Conservation (phyloP, 2,113 vertebrate species). For the Apodemus sylvaticus region DNA sequence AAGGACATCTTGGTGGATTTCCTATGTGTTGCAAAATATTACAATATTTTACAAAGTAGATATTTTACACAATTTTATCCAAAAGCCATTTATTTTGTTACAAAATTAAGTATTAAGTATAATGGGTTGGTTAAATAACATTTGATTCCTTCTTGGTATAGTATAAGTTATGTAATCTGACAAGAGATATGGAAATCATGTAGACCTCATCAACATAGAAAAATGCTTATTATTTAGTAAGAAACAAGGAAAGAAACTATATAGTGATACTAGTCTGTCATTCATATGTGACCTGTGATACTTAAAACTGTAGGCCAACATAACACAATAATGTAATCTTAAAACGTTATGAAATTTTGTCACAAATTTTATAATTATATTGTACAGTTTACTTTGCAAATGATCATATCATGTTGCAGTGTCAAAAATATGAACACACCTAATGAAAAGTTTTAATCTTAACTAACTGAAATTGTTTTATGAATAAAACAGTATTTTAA, state of each 20-base stretch:
- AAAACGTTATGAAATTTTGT: not conserved
- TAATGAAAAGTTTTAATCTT: not conserved
- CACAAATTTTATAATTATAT: not conserved
- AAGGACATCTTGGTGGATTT: not conserved
- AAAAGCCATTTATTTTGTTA: not conserved
- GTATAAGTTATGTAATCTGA: not conserved
- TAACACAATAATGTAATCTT: not conserved
- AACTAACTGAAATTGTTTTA: not conserved
- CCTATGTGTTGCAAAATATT: too few relatives aligned
- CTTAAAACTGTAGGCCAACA: not conserved
- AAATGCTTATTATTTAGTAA: not conserved
- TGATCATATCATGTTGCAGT: not conserved
- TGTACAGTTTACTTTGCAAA: not conserved
- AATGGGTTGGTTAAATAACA: not conserved
- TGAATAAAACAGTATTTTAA: not conserved
- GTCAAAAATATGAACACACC: not conserved
- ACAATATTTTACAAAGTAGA: not conserved
- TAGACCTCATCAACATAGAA: not conserved
- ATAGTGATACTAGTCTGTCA: not conserved
- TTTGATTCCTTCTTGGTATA: not conserved
- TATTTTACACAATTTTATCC: not conserved
- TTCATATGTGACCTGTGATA: not conserved
- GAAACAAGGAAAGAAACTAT: not conserved
- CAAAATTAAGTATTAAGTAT: not conserved
- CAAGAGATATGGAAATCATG: not conserved